phyloP scores from a whole-genome alignment of 2,888 invertebrate species.

The Lycocerus yunnanus region DNA sequence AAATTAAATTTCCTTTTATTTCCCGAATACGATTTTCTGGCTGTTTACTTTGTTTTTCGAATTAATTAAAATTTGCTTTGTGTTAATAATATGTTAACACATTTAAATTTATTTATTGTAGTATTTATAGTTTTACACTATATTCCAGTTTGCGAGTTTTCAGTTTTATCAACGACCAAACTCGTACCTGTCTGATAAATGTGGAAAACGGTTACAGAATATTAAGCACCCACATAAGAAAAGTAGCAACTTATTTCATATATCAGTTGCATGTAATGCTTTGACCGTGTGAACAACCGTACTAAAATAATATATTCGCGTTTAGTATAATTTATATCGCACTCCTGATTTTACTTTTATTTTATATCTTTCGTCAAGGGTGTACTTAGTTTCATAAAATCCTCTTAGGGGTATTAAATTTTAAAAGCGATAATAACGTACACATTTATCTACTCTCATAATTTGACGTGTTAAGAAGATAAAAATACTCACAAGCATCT shows the following conservation, averaged over 20 bases:
- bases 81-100: not conserved
- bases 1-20: not conserved
- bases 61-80: not conserved
- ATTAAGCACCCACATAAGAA: slow-evolving; percentile 8
- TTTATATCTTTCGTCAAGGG: slow-evolving; percentile 24
- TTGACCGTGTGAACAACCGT: slow-evolving; percentile 33
- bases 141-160: slow-evolving; percentile 14
- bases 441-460: not conserved
- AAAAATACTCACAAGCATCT: not conserved
- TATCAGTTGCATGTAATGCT: slow-evolving; percentile 34
- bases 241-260: slow-evolving; percentile 34
- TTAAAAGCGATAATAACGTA: slow-evolving; percentile 5
- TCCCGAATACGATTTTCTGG: not conserved
- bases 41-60: not conserved
- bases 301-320: slow-evolving; percentile 25
- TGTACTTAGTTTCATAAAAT: slow-evolving; percentile 20
- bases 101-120: not conserved
- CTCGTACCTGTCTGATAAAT: slow-evolving; percentile 22
- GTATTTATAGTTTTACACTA: not conserved
- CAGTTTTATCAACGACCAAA: slow-evolving; percentile 21
- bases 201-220: slow-evolving; percentile 13
- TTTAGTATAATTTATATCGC: slow-evolving; percentile 33
- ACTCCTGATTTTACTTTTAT: slow-evolving; percentile 34
- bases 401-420: slow-evolving; percentile 24
- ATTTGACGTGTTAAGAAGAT: not conserved